phyloP scores from a whole-genome alignment of 2,797 vertebrate species.

The Lepus oiostolus region DNA sequence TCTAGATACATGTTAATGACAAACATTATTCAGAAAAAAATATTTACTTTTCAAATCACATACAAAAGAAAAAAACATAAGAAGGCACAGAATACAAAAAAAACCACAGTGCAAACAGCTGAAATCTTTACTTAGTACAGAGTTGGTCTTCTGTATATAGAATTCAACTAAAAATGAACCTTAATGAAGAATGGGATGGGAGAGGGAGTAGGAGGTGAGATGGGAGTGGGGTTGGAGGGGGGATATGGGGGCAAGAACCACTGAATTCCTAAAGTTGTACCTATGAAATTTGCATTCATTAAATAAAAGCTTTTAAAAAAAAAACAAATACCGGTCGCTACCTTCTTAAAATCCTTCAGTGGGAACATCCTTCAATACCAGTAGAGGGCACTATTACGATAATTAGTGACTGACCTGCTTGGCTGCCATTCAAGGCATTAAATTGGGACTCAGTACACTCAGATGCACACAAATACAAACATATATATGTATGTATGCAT shows the following conservation, averaged over 20 bases:
- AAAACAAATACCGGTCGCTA: neutral
- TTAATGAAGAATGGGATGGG: too few species aligned
- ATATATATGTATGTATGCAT: neutral
- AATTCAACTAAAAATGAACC: too few species aligned
- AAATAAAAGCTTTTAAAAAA: too few species aligned
- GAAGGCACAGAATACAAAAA: neutral
- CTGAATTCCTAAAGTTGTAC: too few species aligned
- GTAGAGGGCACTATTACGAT: constrained; percentile 65
- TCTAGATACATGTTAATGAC: constrained; percentile 87
- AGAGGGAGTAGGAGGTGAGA: too few species aligned
- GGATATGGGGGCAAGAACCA: too few species aligned
- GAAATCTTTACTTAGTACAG: too few species aligned
- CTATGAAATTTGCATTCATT: too few species aligned
- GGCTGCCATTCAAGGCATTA: constrained; percentile 13
- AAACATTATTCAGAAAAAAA: constrained; percentile 63
- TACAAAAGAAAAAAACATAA: constrained; percentile 10
- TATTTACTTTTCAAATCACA: constrained; percentile 55
- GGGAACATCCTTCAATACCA: constrained; percentile 53
- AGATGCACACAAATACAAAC: neutral
- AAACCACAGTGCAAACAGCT: too few species aligned
- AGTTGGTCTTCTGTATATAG: too few species aligned
- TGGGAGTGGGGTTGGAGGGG: too few species aligned
- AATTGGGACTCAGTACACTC: neutral
- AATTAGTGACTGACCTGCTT: constrained; percentile 3
- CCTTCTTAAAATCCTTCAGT: constrained; percentile 39